phyloP scores from a whole-genome alignment of 2,888 invertebrate genomes.

The Polymixis flavicincta region DNA sequence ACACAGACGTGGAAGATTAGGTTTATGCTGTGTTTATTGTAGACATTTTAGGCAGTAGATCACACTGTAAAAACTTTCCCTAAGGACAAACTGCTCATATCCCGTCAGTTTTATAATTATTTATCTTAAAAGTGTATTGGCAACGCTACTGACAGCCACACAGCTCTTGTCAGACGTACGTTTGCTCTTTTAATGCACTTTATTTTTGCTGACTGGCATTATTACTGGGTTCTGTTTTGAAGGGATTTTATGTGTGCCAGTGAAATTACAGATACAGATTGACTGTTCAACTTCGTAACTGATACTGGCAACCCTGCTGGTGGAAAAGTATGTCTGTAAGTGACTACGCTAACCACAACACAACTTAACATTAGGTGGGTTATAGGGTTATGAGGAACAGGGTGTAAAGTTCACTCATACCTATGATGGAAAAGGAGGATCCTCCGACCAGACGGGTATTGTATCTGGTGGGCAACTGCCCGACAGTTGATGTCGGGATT shows the following conservation, averaged over 20 bases:
- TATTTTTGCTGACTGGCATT: not conserved
- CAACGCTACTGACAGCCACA: not conserved
- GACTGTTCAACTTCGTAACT: not conserved
- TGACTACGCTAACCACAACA: too few species aligned
- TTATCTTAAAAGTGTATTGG: not conserved
- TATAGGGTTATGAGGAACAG: too few species aligned
- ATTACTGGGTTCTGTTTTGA: not conserved
- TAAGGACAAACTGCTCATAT: not conserved
- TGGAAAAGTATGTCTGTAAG: too few species aligned
- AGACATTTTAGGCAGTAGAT: not conserved
- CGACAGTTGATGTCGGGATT: too few species aligned
- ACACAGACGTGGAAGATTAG: too few species aligned
- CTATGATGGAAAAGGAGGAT: too few species aligned
- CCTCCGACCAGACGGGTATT: too few species aligned
- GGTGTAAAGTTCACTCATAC: too few species aligned
- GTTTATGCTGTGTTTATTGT: constrained; percentile 5
- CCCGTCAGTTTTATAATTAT: not conserved
- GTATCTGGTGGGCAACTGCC: too few species aligned
- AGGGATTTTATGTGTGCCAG: not conserved
- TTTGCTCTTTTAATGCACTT: constrained; percentile 1
- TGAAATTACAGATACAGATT: not conserved
- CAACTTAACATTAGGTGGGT: too few species aligned
- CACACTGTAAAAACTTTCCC: not conserved
- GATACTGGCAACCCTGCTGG: too few species aligned
- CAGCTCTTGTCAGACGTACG: not conserved